Conservation (phyloP, 1,140 invertebrate species). For the Venturia canescens region DNA sequence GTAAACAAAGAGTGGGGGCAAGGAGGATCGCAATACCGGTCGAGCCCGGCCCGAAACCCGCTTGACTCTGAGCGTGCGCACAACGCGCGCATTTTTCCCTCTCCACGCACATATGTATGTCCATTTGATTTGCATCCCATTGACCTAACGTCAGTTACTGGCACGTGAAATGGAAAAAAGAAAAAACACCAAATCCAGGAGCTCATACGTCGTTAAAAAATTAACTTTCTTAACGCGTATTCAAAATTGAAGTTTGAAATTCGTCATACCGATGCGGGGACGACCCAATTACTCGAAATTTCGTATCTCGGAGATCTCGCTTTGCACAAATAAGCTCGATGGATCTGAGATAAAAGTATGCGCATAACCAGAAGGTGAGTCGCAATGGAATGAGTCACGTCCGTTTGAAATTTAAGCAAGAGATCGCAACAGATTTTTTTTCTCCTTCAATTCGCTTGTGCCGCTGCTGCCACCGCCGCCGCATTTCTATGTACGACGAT, state of each 20-base stretch:
- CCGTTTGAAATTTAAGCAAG: neutral
- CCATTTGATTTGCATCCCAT: slow-evolving; percentile 17
- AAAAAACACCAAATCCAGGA: too few species aligned
- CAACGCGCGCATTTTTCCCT: too few species aligned
- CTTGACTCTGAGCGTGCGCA: neutral
- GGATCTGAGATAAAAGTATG: neutral
- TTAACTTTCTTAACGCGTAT: too few species aligned
- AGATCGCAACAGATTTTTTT: neutral
- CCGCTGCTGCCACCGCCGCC: too few species aligned
- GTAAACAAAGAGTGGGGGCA: neutral
- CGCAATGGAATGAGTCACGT: neutral
- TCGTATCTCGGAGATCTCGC: too few species aligned
- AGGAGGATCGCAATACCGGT: neutral
- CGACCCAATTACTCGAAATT: too few species aligned
- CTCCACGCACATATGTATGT: neutral
- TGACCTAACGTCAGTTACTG: slow-evolving; percentile 12
- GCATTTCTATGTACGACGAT: neutral
- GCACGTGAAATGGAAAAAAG: neutral
- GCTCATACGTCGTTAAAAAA: too few species aligned
- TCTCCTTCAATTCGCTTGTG: too few species aligned
- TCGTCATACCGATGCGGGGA: too few species aligned
- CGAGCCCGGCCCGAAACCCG: neutral
- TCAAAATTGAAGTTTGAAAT: too few species aligned
- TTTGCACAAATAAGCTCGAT: too few species aligned
- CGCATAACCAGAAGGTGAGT: neutral